Evolutionary conservation across 2,113 vertebrate species (phyloP).

Genomic region (Condylura cristata): DNA sequence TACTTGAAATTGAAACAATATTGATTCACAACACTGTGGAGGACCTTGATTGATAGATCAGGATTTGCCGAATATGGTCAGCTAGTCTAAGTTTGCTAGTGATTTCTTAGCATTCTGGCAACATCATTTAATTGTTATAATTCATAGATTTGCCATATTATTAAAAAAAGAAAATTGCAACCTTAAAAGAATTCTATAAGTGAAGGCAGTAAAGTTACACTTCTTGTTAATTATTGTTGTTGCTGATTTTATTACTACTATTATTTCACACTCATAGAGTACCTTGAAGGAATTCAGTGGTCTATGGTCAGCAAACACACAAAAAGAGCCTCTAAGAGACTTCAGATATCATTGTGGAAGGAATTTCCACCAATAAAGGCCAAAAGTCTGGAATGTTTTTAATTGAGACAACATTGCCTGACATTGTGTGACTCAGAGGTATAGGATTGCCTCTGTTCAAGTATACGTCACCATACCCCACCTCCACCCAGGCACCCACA

Average conservation of each 20-base stretch:
- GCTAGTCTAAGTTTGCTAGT: background rate
- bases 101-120: background rate
- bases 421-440: too few relatives aligned
- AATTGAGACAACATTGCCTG: too few relatives aligned
- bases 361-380: too few relatives aligned
- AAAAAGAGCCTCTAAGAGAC: conserved; percentile 81
- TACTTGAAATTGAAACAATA: background rate
- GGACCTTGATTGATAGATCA: background rate
- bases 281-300: conserved; percentile 84
- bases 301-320: conserved; percentile 81
- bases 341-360: conserved; percentile 73
- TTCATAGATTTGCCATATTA: background rate
- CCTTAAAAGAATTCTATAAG: background rate
- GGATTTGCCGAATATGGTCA: background rate
- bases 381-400: background rate
- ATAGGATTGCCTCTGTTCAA: too few relatives aligned
- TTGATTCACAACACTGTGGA: too few relatives aligned
- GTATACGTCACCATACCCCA: too few relatives aligned
- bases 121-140: background rate
- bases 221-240: background rate
- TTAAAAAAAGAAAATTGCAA: background rate
- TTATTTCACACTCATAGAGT: conserved; percentile 74
- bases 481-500: too few relatives aligned
- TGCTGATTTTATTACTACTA: background rate
- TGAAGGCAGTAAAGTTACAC: background rate